A percentile compares a stretch with the other conserved stretches of the same genome.
Evolutionary conservation across 2,888 invertebrate genomes (phyloP).

Genomic region (Timema podura): DNA sequence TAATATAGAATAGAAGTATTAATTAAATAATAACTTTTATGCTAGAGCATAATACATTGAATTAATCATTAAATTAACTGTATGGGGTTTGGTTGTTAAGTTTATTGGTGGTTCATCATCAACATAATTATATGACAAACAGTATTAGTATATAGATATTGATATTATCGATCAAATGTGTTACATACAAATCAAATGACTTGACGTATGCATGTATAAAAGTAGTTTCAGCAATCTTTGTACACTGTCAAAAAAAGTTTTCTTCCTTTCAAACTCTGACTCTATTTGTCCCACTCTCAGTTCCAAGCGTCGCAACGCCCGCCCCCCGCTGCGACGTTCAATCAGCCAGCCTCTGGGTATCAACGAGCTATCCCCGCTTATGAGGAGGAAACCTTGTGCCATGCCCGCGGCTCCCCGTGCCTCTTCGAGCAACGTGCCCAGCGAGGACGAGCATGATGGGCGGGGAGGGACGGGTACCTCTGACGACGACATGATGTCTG

Average conservation of each 20-base stretch:
- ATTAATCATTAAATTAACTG: too few species aligned
- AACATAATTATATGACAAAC: too few species aligned
- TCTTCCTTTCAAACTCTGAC: too few species aligned
- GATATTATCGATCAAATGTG: too few species aligned
- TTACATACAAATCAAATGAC: conserved; percentile 8
- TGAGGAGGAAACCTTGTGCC: conserved; percentile 48
- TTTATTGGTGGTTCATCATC: too few species aligned
- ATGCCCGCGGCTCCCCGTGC: conserved; percentile 10
- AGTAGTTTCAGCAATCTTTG: neutral
- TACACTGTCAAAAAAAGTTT: neutral
- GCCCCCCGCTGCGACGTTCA: conserved; percentile 51
- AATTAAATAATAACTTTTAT: too few species aligned
- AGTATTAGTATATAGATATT: too few species aligned
- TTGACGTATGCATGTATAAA: conserved; percentile 24
- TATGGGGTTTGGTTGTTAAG: too few species aligned
- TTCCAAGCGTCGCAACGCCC: conserved; percentile 23
- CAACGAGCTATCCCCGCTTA: conserved; percentile 54
- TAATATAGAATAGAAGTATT: too few species aligned
- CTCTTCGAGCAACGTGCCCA: conserved; percentile 44
- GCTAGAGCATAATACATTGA: too few species aligned
- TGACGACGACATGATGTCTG: conserved; percentile 53
- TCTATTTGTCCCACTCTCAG: conserved; percentile 1
- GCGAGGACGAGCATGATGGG: conserved; percentile 56
- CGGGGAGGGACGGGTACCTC: conserved; percentile 50
- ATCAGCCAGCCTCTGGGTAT: conserved; percentile 65